Conservation (phyloP, 1,140 invertebrate genomes). For the Caerostris darwini region DNA sequence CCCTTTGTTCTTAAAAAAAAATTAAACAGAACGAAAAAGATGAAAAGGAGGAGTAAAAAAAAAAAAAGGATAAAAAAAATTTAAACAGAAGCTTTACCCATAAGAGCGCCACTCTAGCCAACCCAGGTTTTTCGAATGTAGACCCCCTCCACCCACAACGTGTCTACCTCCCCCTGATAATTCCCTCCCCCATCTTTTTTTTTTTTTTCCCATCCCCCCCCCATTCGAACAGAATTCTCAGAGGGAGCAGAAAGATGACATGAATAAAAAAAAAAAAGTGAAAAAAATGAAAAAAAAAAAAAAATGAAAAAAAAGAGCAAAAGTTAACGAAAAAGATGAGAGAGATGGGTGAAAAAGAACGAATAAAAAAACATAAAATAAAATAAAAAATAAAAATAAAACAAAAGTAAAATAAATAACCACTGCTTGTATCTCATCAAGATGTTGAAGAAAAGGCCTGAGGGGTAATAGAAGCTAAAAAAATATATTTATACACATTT, state of each 20-base stretch:
- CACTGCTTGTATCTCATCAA: slow-evolving; percentile 74
- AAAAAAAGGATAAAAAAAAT: neutral
- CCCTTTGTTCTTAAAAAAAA: slow-evolving; percentile 26
- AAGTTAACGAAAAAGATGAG: slow-evolving; percentile 19
- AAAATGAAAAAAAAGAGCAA: neutral
- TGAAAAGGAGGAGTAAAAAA: neutral
- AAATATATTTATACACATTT: slow-evolving; percentile 74
- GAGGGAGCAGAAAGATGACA: slow-evolving; percentile 31
- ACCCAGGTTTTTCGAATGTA: slow-evolving; percentile 39
- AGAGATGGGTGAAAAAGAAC: slow-evolving; percentile 2
- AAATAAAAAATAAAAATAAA: neutral
- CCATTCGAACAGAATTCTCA: neutral
- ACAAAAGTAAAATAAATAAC: slow-evolving; percentile 31
- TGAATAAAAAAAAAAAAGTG: no score
- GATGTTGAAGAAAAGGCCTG: slow-evolving; percentile 44
- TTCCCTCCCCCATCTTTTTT: neutral
- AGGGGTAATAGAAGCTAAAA: slow-evolving; percentile 57
- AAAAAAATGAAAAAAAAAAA: neutral
- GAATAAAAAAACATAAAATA: neutral
- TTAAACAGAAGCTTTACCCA: slow-evolving; percentile 16
- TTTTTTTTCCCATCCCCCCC: neutral
- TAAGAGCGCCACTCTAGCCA: slow-evolving; percentile 6
- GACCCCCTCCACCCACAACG: neutral
- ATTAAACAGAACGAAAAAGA: slow-evolving; percentile 9
- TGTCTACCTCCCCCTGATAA: slow-evolving; percentile 26